Evolutionary conservation across 1,140 invertebrate genomes (phyloP).

Genomic region (Charaxes varanes): DNA sequence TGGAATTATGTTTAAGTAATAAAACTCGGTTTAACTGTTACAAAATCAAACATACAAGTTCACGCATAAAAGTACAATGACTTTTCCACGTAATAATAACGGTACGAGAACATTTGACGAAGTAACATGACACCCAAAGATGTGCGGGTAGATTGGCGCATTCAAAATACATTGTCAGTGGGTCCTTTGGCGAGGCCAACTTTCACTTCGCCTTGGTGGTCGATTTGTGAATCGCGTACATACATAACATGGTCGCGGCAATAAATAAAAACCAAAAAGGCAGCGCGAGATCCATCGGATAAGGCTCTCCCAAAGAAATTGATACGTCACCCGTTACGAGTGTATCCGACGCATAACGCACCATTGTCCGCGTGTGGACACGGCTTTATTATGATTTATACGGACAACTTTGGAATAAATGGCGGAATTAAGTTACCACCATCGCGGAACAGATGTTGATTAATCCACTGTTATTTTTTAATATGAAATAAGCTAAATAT

Average conservation of each 20-base stretch:
- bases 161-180: neutral
- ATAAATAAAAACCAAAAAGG: constrained; percentile 25
- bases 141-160: neutral
- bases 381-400: constrained; percentile 42
- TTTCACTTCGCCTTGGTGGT: constrained; percentile 9
- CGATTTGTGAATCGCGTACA: constrained; percentile 19
- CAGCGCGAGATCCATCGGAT: constrained; percentile 26
- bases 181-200: too few relatives aligned
- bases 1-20: too few relatives aligned
- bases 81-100: too few relatives aligned
- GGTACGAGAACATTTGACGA: constrained; percentile 1
- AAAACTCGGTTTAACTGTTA: too few relatives aligned
- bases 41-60: too few relatives aligned
- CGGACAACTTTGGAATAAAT: constrained; percentile 15
- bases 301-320: constrained; percentile 39
- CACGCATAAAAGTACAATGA: too few relatives aligned
- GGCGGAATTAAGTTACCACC: constrained; percentile 13
- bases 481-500: too few relatives aligned
- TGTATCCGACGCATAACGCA: constrained; percentile 31
- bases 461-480: constrained; percentile 12
- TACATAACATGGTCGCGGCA: constrained; percentile 12
- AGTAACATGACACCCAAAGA: neutral
- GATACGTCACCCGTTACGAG: constrained; percentile 42
- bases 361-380: constrained; percentile 30
- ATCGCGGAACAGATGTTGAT: constrained; percentile 11